A percentile compares a stretch with the other conserved stretches of the same genome.
phyloP scores from a whole-genome alignment of 2,888 invertebrate genomes.

The Maniola hyperantus region DNA sequence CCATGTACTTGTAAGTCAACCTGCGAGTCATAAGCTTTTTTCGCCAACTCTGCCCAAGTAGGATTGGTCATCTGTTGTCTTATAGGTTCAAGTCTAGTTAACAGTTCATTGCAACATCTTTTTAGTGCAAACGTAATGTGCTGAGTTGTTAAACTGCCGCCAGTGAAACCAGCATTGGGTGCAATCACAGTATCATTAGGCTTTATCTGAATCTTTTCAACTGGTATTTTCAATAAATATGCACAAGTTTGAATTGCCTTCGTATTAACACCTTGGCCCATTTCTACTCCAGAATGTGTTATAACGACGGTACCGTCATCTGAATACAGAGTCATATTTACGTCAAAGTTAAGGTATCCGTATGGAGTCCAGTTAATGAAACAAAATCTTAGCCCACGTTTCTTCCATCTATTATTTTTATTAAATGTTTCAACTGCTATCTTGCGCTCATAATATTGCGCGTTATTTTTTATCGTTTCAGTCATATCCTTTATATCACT shows the following conservation, averaged over 20 bases:
- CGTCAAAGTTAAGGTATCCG: slow-evolving; percentile 54
- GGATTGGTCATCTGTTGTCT: slow-evolving; percentile 60
- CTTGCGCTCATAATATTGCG: slow-evolving; percentile 76
- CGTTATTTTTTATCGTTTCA: slow-evolving; percentile 73
- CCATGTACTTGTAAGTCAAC: slow-evolving; percentile 53
- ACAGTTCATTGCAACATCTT: slow-evolving; percentile 70
- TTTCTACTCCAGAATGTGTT: slow-evolving; percentile 85
- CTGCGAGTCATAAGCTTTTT: slow-evolving; percentile 56
- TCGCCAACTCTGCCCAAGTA: slow-evolving; percentile 74
- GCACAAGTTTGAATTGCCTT: slow-evolving; percentile 86
- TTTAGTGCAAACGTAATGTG: slow-evolving; percentile 78
- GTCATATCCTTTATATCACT: slow-evolving; percentile 68
- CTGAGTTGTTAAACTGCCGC: slow-evolving; percentile 87
- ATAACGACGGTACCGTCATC: slow-evolving; percentile 85
- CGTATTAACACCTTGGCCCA: slow-evolving; percentile 89
- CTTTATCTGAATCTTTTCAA: slow-evolving; percentile 85
- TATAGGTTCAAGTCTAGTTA: slow-evolving; percentile 67
- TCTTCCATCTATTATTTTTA: slow-evolving; percentile 87
- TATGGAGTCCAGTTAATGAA: slow-evolving; percentile 83
- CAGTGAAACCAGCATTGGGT: slow-evolving; percentile 85
- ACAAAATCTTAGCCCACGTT: slow-evolving; percentile 84
- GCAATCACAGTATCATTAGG: slow-evolving; percentile 82
- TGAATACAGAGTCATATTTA: slow-evolving; percentile 83
- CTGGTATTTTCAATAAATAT: slow-evolving; percentile 83
- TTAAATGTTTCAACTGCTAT: slow-evolving; percentile 79